phyloP scores from a whole-genome alignment of 2,888 invertebrate genomes.

The Parnassius mnemosyne region DNA sequence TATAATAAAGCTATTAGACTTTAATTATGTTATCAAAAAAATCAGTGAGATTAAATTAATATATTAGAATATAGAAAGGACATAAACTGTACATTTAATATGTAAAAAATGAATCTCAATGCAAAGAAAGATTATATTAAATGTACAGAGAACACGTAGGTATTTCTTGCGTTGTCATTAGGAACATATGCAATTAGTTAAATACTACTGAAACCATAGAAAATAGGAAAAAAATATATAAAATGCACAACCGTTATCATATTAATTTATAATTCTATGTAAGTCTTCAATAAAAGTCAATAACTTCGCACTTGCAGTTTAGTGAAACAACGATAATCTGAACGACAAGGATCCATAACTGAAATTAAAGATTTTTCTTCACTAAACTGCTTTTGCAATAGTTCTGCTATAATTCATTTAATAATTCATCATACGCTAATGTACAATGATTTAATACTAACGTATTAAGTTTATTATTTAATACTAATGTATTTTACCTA shows the following conservation, averaged over 20 bases:
- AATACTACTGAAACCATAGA: slow-evolving; percentile 53
- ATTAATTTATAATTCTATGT: slow-evolving; percentile 47
- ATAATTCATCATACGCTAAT: slow-evolving; percentile 32
- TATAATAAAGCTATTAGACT: slow-evolving; percentile 60
- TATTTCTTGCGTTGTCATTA: slow-evolving; percentile 53
- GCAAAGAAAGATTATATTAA: slow-evolving; percentile 50
- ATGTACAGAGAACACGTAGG: slow-evolving; percentile 49
- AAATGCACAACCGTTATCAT: slow-evolving; percentile 64
- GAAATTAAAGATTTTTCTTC: slow-evolving; percentile 6
- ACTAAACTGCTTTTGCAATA: slow-evolving; percentile 26
- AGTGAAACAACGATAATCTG: slow-evolving; percentile 1
- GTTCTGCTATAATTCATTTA: slow-evolving; percentile 25
- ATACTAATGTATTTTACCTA: slow-evolving; percentile 28
- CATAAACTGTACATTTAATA: slow-evolving; percentile 59
- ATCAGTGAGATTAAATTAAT: slow-evolving; percentile 78
- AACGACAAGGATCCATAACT: slow-evolving; percentile 33
- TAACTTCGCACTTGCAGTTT: slow-evolving; percentile 15
- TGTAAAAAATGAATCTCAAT: slow-evolving; percentile 54
- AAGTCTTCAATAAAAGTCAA: slow-evolving; percentile 45
- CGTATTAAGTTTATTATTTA: slow-evolving; percentile 27
- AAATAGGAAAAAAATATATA: slow-evolving; percentile 51
- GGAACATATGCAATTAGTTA: slow-evolving; percentile 56
- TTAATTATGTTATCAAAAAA: slow-evolving; percentile 73
- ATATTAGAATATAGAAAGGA: slow-evolving; percentile 54
- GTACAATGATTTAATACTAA: slow-evolving; percentile 34